These are phyloP conservation scores for Harpagoxenus sublaevis DNA, from an alignment of 2,888 invertebrate genomes.

Conservation along the genomic window DNA sequence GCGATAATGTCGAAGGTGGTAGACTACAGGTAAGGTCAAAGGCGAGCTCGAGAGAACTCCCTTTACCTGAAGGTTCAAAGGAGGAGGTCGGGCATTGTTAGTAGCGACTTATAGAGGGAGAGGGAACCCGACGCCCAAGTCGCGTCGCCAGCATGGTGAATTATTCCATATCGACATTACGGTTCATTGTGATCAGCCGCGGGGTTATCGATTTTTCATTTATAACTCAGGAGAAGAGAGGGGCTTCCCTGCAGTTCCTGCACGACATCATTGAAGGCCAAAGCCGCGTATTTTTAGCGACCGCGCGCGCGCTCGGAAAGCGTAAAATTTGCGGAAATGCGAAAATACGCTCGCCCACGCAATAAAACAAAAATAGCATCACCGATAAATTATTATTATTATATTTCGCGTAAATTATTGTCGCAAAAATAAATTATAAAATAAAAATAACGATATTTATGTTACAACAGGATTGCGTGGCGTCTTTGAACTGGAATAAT, in stretches of 20 bases:
- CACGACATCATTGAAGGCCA: constrained; percentile 38
- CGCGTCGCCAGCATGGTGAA: constrained; percentile 34
- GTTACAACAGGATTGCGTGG: not conserved
- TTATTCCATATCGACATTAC: constrained; percentile 51
- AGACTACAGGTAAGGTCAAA: constrained; percentile 60
- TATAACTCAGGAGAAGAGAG: constrained; percentile 35
- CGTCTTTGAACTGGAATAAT: not conserved
- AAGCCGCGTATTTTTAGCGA: constrained; percentile 42
- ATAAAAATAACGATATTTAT: not conserved
- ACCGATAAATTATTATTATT: not conserved
- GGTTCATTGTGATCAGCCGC: constrained; percentile 49
- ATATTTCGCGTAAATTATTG: not conserved
- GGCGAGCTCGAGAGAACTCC: constrained; percentile 42
- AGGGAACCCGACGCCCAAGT: not conserved
- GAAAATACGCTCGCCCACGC: not conserved
- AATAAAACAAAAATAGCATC: not conserved
- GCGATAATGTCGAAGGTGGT: constrained; percentile 58
- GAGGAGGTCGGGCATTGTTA: constrained; percentile 46
- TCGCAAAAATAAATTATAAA: not conserved
- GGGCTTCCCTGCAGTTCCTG: not conserved
- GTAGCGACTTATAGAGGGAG: constrained; percentile 33
- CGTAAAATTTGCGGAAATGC: constrained; percentile 17
- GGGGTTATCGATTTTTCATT: constrained; percentile 53
- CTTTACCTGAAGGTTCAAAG: constrained; percentile 45
- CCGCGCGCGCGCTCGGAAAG: not conserved